Conservation (phyloP, 2,113 vertebrate species). For the Diglossa brunneiventris region DNA sequence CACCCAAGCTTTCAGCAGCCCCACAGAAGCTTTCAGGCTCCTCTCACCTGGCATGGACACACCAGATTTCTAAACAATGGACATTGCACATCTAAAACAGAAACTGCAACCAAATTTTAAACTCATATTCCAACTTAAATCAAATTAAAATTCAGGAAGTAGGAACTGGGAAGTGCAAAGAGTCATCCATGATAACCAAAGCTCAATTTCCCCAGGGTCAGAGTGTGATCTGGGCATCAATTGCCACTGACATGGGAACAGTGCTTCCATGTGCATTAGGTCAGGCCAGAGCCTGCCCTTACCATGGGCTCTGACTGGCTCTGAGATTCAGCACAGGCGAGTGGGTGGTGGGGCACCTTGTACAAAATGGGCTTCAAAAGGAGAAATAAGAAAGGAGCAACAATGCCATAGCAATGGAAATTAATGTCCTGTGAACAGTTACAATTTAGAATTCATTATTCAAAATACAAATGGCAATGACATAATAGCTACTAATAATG, state of each 20-base stretch:
- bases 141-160: background rate
- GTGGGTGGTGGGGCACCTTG: background rate
- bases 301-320: background rate
- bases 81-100: background rate
- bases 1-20: background rate
- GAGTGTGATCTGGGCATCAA: background rate
- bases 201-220: background rate
- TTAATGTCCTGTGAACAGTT: background rate
- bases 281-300: background rate
- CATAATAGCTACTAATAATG: background rate
- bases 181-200: background rate
- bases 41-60: too few species aligned
- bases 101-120: background rate
- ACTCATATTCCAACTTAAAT: background rate
- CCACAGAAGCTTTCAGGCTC: rapidly evolving
- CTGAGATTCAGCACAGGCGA: rapidly evolving
- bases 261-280: background rate
- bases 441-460: background rate
- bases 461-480: background rate
- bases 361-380: background rate
- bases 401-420: background rate
- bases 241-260: background rate
- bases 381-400: background rate
- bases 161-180: background rate
- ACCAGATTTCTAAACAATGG: background rate